phyloP scores from a whole-genome alignment of 2,888 invertebrate species.

The Lasioglossum lativentre region DNA sequence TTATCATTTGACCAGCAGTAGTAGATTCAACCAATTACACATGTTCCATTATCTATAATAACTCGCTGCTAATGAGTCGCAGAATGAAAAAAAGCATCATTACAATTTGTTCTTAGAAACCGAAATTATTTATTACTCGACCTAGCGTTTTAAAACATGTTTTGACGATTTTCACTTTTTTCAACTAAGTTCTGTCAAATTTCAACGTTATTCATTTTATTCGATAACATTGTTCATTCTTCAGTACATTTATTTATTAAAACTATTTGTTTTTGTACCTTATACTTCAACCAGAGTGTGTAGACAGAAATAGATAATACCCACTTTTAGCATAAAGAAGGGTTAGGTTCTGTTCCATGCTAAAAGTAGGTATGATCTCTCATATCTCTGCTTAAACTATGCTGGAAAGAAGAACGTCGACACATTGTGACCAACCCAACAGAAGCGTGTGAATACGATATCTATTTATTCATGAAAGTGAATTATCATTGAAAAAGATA shows the following conservation, averaged over 20 bases:
- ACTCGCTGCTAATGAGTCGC: neutral
- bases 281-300: too few species aligned
- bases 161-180: too few species aligned
- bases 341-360: too few species aligned
- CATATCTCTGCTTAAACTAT: neutral
- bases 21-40: neutral
- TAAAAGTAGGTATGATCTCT: too few species aligned
- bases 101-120: neutral
- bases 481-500: neutral
- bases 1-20: neutral
- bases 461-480: slow-evolving; percentile 6
- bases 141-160: too few species aligned
- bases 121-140: neutral
- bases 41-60: neutral
- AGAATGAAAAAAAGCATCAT: neutral
- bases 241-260: neutral
- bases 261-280: too few species aligned
- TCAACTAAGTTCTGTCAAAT: neutral
- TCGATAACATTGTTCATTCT: neutral
- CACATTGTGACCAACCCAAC: neutral
- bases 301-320: too few species aligned
- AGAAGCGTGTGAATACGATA: neutral
- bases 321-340: too few species aligned
- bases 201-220: neutral
- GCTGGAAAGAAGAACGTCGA: neutral